Evolutionary conservation across 2,113 vertebrate genomes (phyloP), one percentile per base, ranked within the genome.

Genomic region (Azemiops feae): DNA sequence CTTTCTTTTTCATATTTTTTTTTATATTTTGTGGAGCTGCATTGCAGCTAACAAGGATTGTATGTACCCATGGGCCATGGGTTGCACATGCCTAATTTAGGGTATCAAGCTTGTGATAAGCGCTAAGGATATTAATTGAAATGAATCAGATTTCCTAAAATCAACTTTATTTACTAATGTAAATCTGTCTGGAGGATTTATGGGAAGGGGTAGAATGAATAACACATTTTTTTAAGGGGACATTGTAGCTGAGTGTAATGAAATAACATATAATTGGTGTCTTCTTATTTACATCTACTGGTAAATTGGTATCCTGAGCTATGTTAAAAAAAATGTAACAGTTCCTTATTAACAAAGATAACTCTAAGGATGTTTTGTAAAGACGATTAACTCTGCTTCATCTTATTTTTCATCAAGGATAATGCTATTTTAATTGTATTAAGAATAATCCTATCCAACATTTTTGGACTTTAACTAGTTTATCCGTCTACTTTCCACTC

Each of bases 41-140:
- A 27, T 27, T 60, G 57, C 57, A 60, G 3, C 10, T 27, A 60
- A 60, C 25, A 27, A 60, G 25, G 12, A 2, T 12, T 16, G 14
- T 34, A 34, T 69, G 2, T 34, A 69, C 30, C 12, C 30, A n/a
- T 57, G 6, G 55, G 55, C 55, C 55, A 57, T 57, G 55, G 55
- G 22, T 34, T 69, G 30, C 11, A 64, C 60, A 64, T 64, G 30
- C 30, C 64, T 34, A 14, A 16, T 34, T 97, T 97, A 93, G 23
- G 95, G 96, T 94, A 86, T 96, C 97, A 97, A 95, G 94, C 54
- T 92, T 91, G 93, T 97, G 97, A 97, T 97, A 97, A 97, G 97
- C 96, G 95, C 96, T 94, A 89, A 91, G 92, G 92, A 91, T 96
- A 97, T 96, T 97, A 95, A 95, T 45, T 96, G 97, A 98, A 97